phyloP scores from a whole-genome alignment of 2,113 vertebrate genomes.

The Todiramphus chloris region DNA sequence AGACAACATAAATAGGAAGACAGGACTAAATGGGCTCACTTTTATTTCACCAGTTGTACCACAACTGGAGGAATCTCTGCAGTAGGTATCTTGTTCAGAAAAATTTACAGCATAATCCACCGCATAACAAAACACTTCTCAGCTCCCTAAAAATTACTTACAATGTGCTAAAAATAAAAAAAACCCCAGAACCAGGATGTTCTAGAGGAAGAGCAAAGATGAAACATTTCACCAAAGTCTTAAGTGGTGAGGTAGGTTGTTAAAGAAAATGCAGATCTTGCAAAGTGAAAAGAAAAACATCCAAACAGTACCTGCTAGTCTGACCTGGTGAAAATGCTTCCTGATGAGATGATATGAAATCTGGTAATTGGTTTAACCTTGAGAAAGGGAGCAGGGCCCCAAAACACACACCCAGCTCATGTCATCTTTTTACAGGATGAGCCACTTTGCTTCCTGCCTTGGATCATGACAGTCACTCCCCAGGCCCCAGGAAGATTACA shows the following conservation, averaged over 20 bases:
- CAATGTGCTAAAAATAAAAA: neutral
- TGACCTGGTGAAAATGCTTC: neutral
- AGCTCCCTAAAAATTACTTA: neutral
- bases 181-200: neutral
- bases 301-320: rapidly evolving
- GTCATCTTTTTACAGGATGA: neutral
- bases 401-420: neutral
- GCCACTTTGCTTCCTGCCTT: neutral
- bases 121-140: neutral
- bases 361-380: neutral
- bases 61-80: neutral
- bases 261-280: neutral
- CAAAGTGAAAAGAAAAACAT: neutral
- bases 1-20: neutral
- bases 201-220: neutral
- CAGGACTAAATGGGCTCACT: neutral
- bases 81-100: neutral
- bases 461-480: neutral
- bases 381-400: neutral
- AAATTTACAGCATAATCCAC: neutral
- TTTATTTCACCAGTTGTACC: neutral
- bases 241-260: neutral
- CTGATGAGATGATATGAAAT: neutral
- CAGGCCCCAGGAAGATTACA: neutral
- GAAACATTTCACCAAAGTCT: neutral